Evolutionary conservation across 2,113 vertebrate species (phyloP), one percentile per base, ranked within the genome.

Genomic region (Calidris pygmaea): DNA sequence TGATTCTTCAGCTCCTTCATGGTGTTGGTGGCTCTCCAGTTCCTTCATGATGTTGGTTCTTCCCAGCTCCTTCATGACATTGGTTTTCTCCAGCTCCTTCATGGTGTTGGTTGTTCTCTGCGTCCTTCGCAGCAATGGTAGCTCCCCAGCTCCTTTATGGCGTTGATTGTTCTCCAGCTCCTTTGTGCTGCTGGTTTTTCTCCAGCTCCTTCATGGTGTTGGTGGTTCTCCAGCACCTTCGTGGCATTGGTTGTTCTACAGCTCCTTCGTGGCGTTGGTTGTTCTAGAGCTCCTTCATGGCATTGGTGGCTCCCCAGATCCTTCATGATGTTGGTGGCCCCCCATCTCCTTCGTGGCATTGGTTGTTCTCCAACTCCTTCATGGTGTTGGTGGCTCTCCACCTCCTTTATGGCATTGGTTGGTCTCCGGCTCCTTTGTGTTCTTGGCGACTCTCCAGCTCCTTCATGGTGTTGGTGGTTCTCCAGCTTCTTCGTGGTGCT

Each of bases 301-400:
- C 3, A 39, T 39, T 4, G 12, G n/a, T 48, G 7, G 17, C 3
- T 52, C 68, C 15, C n/a, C 45, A 30, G 6, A 3, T 29, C 39
- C 55, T n/a, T n/a, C 4, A 1, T 2, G 5, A 17, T 2, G 0
- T 4, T 4, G 37, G 30, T 14, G 4, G 15, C 2, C 27, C n/a
- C 29, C 76, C 34, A 35, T 9, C 55, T 76, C 56, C 55, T 29
- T 59, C 4, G 1, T 5, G 34, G 34, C 1, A 0, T 2, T 14
- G 52, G 22, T 34, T 13, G 12, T 3, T 35, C 32, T 15, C 32
- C 24, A n/a, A 5, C 24, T 35, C 30, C 72, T n/a, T 45, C 2
- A 0, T 21, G 9, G 18, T 1, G 0, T 1, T 8, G 30, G 53
- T n/a, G 3, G 30, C 5, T 74, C 29, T 10, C 21, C 71, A 56